Evolutionary conservation across 2,888 invertebrate genomes (phyloP).

Genomic region (Diarsia dahlii): DNA sequence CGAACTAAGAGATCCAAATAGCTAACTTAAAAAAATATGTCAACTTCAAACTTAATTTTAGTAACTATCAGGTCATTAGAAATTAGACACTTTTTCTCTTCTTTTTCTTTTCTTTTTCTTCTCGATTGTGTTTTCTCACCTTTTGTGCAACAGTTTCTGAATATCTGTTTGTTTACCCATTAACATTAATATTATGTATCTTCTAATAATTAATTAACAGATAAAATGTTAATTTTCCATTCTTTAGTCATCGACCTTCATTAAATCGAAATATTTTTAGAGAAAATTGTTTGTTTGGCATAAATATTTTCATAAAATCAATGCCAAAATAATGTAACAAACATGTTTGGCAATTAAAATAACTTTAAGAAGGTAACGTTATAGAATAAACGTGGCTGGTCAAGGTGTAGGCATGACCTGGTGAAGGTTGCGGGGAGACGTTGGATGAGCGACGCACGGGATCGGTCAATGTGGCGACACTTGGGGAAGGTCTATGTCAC

Average conservation of each 20-base stretch:
- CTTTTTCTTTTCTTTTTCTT: too few species aligned
- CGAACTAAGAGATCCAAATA: too few species aligned
- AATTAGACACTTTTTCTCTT: not conserved
- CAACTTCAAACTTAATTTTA: not conserved
- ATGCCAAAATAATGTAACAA: conserved; percentile 30
- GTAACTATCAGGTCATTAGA: too few species aligned
- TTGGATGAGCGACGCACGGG: too few species aligned
- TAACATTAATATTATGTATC: conserved; percentile 4
- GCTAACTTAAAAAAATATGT: not conserved
- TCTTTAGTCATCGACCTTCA: conserved; percentile 18
- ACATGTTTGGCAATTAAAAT: conserved; percentile 39
- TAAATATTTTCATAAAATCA: conserved; percentile 31
- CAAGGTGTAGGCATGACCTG: too few species aligned
- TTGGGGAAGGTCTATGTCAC: too few species aligned
- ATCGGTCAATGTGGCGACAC: too few species aligned
- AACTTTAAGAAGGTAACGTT: too few species aligned
- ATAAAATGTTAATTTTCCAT: conserved; percentile 28
- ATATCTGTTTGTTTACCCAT: not conserved
- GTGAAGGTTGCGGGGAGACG: too few species aligned
- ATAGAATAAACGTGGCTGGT: too few species aligned
- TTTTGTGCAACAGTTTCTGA: not conserved
- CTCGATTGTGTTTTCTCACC: not conserved
- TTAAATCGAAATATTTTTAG: conserved; percentile 8
- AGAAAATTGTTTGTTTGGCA: conserved; percentile 7
- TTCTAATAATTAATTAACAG: conserved; percentile 10